Evolutionary conservation across 2,888 invertebrate genomes (phyloP), one percentile per base, ranked within the genome.

Genomic region (Eremobia ochroleuca): DNA sequence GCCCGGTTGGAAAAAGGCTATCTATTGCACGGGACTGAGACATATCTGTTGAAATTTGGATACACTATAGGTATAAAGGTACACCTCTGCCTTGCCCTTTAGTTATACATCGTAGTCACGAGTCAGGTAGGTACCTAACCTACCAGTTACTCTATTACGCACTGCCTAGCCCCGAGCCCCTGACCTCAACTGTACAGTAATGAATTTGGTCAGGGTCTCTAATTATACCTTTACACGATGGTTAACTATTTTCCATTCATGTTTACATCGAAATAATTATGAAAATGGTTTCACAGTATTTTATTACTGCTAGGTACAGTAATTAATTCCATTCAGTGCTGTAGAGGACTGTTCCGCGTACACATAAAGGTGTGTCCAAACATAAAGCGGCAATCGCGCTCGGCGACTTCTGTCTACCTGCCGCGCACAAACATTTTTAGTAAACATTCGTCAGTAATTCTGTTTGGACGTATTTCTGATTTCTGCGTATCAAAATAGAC

Each of bases 121-220:
- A 73, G 15, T 34, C n/a, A 31, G 1, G 67, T n/a, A 52, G 6
- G 34, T 21, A 37, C 43, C 43, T 34, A 31, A 77, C 43, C 61
- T 34, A 61, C 18, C 28, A 61, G 31, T 55, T 66, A 15, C 52
- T 52, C 21, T 49, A 70, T 55, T 66, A 62, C 81, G 66, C 43
- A 37, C 31, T 52, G 21, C 59, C 25, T 28, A 66, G 78, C 65
- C 55, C 65, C 66, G 21, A 28, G n/a, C 37, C 71, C 82, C 72
- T 81, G 81, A 59, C 71, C 55, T 66, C 28, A 13, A 52, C 11
- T 59, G 28, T 37, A 40, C 40, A 15, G 52, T 37, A 68, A 68
- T 37, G n/a, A 81, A 76, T 68, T 62, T 37, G 82, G 71, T 77
- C 81, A 81, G 34, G 81, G 82, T 61, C 68, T 40, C 3, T 0